Evolutionary conservation across 2,113 vertebrate genomes (phyloP), one percentile per base, ranked within the genome.

Genomic region (Suncus etruscus): DNA sequence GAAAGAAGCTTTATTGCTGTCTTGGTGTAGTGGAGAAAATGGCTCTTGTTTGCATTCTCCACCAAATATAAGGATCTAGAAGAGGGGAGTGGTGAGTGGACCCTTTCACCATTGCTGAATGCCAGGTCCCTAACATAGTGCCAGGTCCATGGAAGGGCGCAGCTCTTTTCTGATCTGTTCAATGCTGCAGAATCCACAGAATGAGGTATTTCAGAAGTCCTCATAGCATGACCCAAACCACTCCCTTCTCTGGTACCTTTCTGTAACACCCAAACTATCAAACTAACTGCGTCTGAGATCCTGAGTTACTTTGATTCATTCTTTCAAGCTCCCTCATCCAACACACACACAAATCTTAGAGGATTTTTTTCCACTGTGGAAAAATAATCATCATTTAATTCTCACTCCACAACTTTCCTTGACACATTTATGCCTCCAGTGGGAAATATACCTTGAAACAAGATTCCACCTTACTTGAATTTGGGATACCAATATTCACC

Each of bases 1-100:
- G 58, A 47, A 47, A 22, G 18, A 32, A 8, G 45, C 1, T 47
- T 9, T 61, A 15, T n/a, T 8, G 24, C 22, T 1, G 5, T 20
- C 24, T 24, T 24, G 31, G 12, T 3, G 2, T 0, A 0, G 32
- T 6, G 1, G 1, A 47, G 47, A 5, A 74, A 47, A 7, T 1
- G 1, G 8, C 7, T 3, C 11, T 14, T 0, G 0, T 11, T 25
- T 22, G 9, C 12, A 2, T 22, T 61, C 10, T 12, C 16, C 11
- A 12, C 31, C 50, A n/a, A 32, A 16, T 25, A 11, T 2, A 66
- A 75, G 50, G 24, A 14, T 66, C 63, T 39, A 39, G 39, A 66
- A 29, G 24, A 14, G 54, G 54, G 18, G 2, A 61, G 58, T 22
- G 18, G 6, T 4, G 58, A 61, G 15, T 54, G 10, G 51, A 15